Base-by-base conservation (phyloP, 1,140 invertebrate species). In the Pseudoatta argentina region DNA sequence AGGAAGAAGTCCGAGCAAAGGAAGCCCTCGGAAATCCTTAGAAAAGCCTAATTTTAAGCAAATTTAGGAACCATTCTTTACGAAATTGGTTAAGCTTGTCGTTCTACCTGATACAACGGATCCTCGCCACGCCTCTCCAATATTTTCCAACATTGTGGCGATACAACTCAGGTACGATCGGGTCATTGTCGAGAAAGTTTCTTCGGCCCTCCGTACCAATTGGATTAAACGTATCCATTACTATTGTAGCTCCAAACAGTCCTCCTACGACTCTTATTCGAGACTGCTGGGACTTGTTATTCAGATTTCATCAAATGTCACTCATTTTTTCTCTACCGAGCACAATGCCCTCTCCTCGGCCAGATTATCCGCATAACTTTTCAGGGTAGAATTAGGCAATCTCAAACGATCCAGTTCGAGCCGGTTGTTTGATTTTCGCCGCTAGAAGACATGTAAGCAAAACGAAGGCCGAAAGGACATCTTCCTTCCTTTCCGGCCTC, bases 141-240 rank as follows among this genome's bases (percentile, higher is more conserved):
- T 89, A 91, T 91, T 91, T 79, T 64, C 72, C 73, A 77, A 63
- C 76, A 91, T 89, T 87, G 89, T 91, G 72, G 73, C 86, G 86
- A 24, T 55, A 44, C 51, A 30, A 34, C 78, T 81, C 63, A 64
- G 87, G 89, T 87, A 88, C 64, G 64, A 64, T 64, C 51, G n/a
- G 27, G 61, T 83, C 69, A 90, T 87, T 90, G 88, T 88, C 55
- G 64, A 51, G n/a, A 34, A n/a, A 14, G 18, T 53, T 18, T 16
- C 57, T 7, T 53, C 39, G 24, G 18, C 44, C 12, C 44, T 61
- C 75, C 85, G 66, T 85, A 83, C 27, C 87, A 91, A 91, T 91
- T 91, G 90, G 89, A 91, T 91, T 91, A 91, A 87, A 91, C 30
- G 77, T 91, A 91, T 91, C 89, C 63, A 91, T 91, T 91, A 91